Percentiles rank a stretch among this genome's conserved stretches.
phyloP scores from a whole-genome alignment of 2,113 vertebrate genomes.

The Aegypius monachus region DNA sequence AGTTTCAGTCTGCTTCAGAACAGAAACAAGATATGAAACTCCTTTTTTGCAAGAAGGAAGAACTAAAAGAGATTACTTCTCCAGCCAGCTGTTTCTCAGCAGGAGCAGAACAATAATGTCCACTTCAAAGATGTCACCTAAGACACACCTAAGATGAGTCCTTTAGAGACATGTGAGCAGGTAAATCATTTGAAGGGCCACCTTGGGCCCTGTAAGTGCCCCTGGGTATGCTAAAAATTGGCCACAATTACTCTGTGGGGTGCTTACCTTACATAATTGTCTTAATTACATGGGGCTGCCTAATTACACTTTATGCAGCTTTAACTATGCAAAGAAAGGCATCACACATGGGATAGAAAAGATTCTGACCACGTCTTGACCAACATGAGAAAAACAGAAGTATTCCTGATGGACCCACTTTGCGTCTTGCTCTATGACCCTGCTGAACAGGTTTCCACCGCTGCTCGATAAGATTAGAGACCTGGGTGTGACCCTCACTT shows the following conservation, averaged over 20 bases:
- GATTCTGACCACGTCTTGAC: not conserved
- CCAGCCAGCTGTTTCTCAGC: not conserved
- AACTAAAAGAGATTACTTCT: not conserved
- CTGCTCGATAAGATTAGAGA: not conserved
- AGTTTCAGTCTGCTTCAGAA: not conserved
- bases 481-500: not conserved
- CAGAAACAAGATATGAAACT: not conserved
- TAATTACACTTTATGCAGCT: not conserved
- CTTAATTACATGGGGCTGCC: constrained; percentile 3
- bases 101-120: not conserved
- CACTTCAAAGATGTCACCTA: constrained; percentile 10
- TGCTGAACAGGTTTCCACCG: not conserved
- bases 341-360: not conserved
- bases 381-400: not conserved
- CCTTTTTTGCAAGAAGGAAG: not conserved
- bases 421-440: not conserved
- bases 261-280: not conserved
- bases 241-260: constrained; percentile 3
- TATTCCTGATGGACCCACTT: not conserved
- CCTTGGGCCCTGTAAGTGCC: not conserved
- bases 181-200: not conserved
- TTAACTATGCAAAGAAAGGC: not conserved
- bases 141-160: not conserved
- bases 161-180: not conserved
- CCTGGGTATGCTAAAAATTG: constrained; percentile 32